Conservation (phyloP, 2,113 vertebrate genomes). For the Oncorhynchus keta region DNA sequence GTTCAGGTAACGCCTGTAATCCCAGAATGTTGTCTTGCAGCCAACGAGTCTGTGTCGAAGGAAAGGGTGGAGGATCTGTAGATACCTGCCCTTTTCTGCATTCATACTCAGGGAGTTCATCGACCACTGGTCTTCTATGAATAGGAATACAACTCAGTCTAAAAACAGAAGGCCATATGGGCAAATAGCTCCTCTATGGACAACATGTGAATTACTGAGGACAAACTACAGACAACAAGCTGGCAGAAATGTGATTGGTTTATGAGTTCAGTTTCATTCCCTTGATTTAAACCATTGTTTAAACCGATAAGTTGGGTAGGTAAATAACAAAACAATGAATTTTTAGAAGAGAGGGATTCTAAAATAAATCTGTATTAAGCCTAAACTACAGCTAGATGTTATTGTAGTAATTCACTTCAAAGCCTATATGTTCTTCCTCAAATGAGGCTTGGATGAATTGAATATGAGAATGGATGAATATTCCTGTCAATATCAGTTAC, state of each 20-base stretch:
- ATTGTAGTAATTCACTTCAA: background rate
- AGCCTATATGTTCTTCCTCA: background rate
- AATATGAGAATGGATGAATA: background rate
- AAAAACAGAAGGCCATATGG: background rate
- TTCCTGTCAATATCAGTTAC: background rate
- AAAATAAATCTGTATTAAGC: no score
- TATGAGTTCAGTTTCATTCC: background rate
- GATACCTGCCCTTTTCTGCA: conserved; percentile 11
- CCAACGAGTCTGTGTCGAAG: conserved; percentile 10
- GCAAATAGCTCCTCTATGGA: background rate
- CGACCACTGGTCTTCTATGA: background rate
- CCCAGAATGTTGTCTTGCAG: conserved; percentile 19
- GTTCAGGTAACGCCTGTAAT: conserved; percentile 43
- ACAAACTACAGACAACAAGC: no score
- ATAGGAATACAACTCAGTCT: background rate
- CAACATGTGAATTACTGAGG: no score
- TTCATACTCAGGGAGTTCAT: background rate
- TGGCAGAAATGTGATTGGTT: no score
- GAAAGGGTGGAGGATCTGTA: conserved; percentile 16
- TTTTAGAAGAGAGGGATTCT: background rate
- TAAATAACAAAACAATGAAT: background rate
- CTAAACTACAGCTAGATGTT: background rate
- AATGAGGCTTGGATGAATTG: background rate
- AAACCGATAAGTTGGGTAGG: background rate
- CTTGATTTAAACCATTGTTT: background rate